Base-by-base conservation (phyloP, 2,113 vertebrate genomes). In the Quiscalus mexicanus region DNA sequence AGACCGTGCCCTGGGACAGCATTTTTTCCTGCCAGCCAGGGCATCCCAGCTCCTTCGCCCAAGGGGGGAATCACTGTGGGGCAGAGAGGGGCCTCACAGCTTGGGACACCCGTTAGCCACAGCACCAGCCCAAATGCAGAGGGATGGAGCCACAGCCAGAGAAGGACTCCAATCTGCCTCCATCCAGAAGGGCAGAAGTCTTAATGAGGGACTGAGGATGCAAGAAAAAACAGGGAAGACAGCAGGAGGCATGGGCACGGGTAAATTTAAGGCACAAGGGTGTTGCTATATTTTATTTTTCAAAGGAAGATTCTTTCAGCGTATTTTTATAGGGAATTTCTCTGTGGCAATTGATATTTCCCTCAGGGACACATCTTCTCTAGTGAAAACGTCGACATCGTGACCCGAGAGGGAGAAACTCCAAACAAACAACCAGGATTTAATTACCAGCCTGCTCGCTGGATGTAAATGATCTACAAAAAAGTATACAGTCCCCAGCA, bases 321-420 rank as follows among this genome's bases (percentile, higher is more conserved):
- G 17, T 73, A 91, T 95, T 97, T 96, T 92, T 95, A 90, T 60
- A 74, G 89, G 64, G 75, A 90, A 85, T 87, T 96, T 96, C 95
- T 92, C 92, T 59, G 65, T 55, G 3, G 94, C 93, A 67, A 92
- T 95, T 85, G 91, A 91, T 93, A 95, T 92, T 96, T 95, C 93
- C 96, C 95, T 91, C n/a, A n/a, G 96, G 94, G 92, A 96, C 86
- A 78, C 81, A 96, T 97, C 96, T 98, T 97, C 97, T 97, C 97
- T 97, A 97, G 97, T 97, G 97, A 98, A 97, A 96, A 97, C 87
- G 92, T 96, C 69, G 97, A 98, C 97, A 96, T 87, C 75, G 0
- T 97, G 95, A 97, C 96, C 96, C 95, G 65, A 65, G 88, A 96
- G 83, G 95, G 96, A 97, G 94, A 97, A 92, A 96, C 84, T 96